Base-by-base conservation (phyloP, 2,797 vertebrate species). In the Gila robusta region DNA sequence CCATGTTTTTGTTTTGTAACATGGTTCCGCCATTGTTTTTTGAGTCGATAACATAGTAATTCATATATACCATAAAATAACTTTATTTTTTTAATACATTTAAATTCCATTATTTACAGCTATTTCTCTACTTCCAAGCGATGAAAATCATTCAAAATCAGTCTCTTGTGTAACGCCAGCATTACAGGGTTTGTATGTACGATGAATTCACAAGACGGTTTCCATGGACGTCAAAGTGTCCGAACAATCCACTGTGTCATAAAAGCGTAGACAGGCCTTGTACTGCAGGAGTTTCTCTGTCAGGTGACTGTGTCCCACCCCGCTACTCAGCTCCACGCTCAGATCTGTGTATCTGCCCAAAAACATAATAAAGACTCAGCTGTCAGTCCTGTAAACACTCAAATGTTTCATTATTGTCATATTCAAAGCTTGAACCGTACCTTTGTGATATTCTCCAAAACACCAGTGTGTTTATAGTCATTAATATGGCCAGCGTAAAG, bases 381-480 rank as follows among this genome's bases (percentile, higher is more conserved):
- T 49, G 23, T 71, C n/a, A 39, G 6, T 56, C 5, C 47, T 6
- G 47, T 52, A 35, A 76, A 41, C 54, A 66, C 23, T 44, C 3
- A 44, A 17, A 69, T 35, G 14, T 0, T 5, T 56, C 19, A 77
- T 66, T 79, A 82, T 67, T 66, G n/a, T 35, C 4, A 35, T 12
- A 41, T 39, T 72, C 6, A 70, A 44, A 17, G 52, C 32, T 28
- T 79, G 2, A 23, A 74, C 10, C 47, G 0, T 94, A 99, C 98
- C 97, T 98, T 93, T 93, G 91, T 26, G 97, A 97, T 84, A 96
- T 90, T 69, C 87, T 95, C 97, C 98, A 98, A 93, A 97, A 96
- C 71, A 95, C 92, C 82, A 98, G 82, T 12, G 95, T 91, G 54
- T 98, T 99, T 88, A 97, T 88, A 66, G 95, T 88, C 93, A 97